Percentiles rank a stretch among this genome's conserved stretches.
Evolutionary conservation across 2,797 vertebrate genomes (phyloP).

Genomic region (Chanos chanos): DNA sequence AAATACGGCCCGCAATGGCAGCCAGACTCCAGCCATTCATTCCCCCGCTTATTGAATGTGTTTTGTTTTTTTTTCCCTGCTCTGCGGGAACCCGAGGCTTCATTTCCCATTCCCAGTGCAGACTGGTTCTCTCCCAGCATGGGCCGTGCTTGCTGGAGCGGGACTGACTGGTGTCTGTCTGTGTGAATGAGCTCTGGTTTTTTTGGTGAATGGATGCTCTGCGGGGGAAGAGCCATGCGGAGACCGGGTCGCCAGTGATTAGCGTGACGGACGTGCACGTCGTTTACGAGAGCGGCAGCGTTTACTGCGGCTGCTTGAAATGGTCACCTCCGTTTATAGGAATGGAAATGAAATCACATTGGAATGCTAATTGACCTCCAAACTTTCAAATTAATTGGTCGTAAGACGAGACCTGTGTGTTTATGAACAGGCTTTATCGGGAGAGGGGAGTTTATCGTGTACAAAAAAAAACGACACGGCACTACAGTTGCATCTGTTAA

Average conservation of each 20-base stretch:
- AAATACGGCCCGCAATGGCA: background rate
- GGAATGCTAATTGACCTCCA: background rate
- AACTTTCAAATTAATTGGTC: too few species aligned
- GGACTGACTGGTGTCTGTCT: conserved; percentile 32
- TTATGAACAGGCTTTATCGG: too few species aligned
- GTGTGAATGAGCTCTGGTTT: background rate
- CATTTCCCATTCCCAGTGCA: conserved; percentile 37
- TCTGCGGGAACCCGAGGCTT: conserved; percentile 19
- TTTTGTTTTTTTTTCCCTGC: conserved; percentile 15
- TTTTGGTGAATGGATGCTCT: conserved; percentile 14
- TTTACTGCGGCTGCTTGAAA: background rate
- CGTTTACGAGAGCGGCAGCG: background rate
- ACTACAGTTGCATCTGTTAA: too few species aligned
- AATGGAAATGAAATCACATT: background rate
- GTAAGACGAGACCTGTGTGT: too few species aligned
- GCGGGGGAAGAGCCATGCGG: background rate
- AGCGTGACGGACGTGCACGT: conserved; percentile 15
- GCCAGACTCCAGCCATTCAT: conserved; percentile 12
- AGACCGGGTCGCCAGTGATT: conserved; percentile 9
- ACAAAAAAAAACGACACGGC: too few species aligned
- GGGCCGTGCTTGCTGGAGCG: conserved; percentile 17
- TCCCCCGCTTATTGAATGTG: conserved; percentile 11
- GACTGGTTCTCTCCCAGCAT: conserved; percentile 24
- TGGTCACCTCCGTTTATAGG: background rate
- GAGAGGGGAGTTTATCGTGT: too few species aligned